phyloP scores from a whole-genome alignment of 1,140 invertebrate species.

The Brachionus koreanus region DNA sequence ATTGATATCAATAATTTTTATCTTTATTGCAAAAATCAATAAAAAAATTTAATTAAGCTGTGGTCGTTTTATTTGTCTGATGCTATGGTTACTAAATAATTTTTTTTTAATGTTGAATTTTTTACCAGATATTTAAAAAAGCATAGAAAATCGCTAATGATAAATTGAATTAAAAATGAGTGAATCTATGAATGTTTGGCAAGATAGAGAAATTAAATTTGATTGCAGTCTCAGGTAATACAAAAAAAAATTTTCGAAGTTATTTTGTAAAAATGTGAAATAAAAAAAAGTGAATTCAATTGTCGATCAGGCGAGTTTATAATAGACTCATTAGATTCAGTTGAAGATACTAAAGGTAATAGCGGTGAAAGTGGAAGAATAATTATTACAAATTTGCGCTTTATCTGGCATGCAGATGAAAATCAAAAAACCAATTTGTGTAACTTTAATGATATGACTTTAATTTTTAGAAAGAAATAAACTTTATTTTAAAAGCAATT shows the following conservation, averaged over 20 bases:
- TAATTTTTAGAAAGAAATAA: background rate
- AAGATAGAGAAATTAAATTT: constrained; percentile 83
- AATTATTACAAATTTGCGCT: constrained; percentile 79
- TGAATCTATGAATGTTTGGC: constrained; percentile 65
- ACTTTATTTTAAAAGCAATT: constrained; percentile 67
- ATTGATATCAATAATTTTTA: background rate
- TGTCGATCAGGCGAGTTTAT: constrained; percentile 78
- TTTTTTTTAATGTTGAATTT: background rate
- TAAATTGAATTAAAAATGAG: constrained; percentile 47
- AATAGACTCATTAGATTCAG: constrained; percentile 81
- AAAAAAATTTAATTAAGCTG: background rate
- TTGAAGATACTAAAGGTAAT: constrained; percentile 97
- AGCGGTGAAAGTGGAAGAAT: constrained; percentile 80
- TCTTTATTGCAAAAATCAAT: background rate
- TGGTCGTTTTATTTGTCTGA: background rate
- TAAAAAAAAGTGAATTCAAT: constrained; percentile 62
- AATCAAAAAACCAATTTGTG: constrained; percentile 86
- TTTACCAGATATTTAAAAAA: background rate
- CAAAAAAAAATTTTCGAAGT: background rate
- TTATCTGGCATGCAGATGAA: constrained; percentile 83
- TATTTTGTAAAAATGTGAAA: background rate
- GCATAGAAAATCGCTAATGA: background rate
- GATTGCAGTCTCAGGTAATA: constrained; percentile 73
- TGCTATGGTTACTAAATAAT: background rate
- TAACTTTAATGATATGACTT: constrained; percentile 59